Evolutionary conservation across 2,797 vertebrate species (phyloP).

Genomic region (Malacoraja senta): DNA sequence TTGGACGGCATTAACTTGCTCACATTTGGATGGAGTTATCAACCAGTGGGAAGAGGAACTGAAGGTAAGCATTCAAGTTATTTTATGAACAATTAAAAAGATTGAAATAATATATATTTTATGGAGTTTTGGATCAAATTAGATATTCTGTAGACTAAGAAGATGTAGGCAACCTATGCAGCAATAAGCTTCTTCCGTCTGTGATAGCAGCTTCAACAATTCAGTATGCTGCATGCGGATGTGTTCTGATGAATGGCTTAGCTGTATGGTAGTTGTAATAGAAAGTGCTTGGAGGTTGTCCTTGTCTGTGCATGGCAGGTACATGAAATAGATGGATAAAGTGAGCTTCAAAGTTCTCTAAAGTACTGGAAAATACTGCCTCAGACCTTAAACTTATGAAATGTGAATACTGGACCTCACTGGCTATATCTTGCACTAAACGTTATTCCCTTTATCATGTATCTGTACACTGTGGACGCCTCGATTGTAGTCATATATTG

Average conservation of each 20-base stretch:
- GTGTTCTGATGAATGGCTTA: neutral
- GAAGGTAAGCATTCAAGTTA: no score
- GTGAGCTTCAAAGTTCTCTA: neutral
- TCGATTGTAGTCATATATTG: no score
- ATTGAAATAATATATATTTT: no score
- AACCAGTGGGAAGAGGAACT: no score
- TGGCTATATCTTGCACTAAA: neutral
- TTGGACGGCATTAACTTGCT: no score
- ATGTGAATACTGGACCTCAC: neutral
- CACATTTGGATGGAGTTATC: no score
- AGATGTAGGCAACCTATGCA: neutral
- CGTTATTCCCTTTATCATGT: no score
- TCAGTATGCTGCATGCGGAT: neutral
- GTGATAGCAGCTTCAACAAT: neutral
- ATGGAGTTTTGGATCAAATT: no score
- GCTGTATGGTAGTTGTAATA: neutral
- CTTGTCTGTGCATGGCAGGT: neutral
- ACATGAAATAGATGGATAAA: neutral
- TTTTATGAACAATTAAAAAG: no score
- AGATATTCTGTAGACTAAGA: neutral
- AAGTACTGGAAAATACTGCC: conserved; percentile 16
- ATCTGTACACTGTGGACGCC: no score
- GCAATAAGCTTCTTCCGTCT: neutral
- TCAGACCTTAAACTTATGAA: neutral
- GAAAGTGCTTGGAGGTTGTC: neutral